Conservation (phyloP, 2,113 vertebrate genomes). For the Scomber colias region DNA sequence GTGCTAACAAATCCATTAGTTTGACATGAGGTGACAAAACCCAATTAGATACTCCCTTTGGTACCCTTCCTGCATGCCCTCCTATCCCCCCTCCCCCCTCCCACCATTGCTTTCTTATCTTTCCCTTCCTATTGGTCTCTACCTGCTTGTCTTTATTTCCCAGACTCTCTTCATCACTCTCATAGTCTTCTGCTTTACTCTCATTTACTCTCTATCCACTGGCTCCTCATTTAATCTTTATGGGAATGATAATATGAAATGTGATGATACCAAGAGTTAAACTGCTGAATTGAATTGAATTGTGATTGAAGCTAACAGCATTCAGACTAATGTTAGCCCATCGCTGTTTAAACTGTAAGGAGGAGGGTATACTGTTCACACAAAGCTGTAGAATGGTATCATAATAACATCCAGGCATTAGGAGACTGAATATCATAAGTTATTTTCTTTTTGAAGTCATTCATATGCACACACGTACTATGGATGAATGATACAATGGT, state of each 20-base stretch:
- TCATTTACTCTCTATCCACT: slow-evolving; percentile 4
- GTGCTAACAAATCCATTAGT: slow-evolving; percentile 26
- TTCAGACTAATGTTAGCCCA: background rate
- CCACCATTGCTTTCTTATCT: background rate
- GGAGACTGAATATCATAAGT: too few relatives aligned
- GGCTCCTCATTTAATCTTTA: slow-evolving; percentile 19
- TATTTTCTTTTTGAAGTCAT: too few relatives aligned
- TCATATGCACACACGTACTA: too few relatives aligned
- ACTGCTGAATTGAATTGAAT: background rate
- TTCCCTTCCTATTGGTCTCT: background rate
- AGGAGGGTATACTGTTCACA: too few relatives aligned
- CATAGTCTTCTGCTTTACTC: background rate
- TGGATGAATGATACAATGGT: too few relatives aligned
- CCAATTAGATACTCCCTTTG: slow-evolving; percentile 15
- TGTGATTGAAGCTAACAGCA: background rate
- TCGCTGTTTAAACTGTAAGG: background rate
- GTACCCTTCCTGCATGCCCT: background rate
- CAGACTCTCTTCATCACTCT: background rate
- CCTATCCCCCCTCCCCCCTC: too few relatives aligned
- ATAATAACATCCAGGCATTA: too few relatives aligned
- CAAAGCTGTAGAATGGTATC: too few relatives aligned
- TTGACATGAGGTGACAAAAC: slow-evolving; percentile 18
- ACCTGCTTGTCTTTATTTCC: too few relatives aligned
- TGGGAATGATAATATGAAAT: slow-evolving; percentile 3
- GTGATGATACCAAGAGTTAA: background rate